phyloP scores from a whole-genome alignment of 2,888 invertebrate genomes.

The Nasonovia ribisnigri region DNA sequence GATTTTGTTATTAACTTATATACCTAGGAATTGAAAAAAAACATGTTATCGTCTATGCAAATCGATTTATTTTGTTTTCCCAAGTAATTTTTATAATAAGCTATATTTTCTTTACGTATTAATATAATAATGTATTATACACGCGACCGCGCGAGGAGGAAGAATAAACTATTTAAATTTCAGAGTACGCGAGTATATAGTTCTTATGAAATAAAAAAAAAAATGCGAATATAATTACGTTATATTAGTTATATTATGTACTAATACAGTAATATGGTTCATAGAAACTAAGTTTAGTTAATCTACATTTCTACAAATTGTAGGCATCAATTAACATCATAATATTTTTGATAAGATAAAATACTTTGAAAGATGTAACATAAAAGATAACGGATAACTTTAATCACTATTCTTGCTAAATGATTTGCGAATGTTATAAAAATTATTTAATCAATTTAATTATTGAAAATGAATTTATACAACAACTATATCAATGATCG shows the following conservation, averaged over 20 bases:
- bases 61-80: background rate
- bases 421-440: background rate
- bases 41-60: background rate
- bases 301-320: background rate
- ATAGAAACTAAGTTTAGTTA: background rate
- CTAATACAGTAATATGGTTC: background rate
- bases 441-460: background rate
- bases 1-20: background rate
- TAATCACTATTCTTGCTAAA: background rate
- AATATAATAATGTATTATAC: background rate
- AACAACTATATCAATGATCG: background rate
- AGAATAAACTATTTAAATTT: background rate
- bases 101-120: background rate
- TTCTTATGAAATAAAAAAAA: background rate
- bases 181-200: background rate
- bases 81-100: background rate
- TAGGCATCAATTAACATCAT: background rate
- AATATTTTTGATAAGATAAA: background rate
- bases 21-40: background rate
- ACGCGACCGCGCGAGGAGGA: background rate
- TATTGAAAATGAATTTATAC: slow-evolving; percentile 2
- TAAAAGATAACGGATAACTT: background rate
- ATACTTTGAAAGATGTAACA: background rate
- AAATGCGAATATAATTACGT: background rate
- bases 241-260: background rate